These are phyloP conservation scores for Otis tarda DNA, from an alignment of 2,113 vertebrate genomes.

Conservation along the genomic window DNA sequence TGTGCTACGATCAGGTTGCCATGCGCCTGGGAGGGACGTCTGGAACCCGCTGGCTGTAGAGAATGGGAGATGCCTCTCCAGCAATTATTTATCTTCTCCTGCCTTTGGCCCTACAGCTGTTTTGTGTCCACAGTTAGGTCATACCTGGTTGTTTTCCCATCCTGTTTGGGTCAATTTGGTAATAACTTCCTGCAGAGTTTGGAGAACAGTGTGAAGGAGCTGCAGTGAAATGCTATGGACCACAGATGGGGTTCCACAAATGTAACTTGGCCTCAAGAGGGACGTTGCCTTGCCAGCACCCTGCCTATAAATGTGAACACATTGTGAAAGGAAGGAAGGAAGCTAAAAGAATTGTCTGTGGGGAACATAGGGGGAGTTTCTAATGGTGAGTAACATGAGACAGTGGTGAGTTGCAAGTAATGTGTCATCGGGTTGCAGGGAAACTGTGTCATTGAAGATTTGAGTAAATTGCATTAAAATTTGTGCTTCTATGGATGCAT, in stretches of 20 bases:
- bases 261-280: background rate
- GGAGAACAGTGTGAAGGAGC: background rate
- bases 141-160: background rate
- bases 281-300: background rate
- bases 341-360: background rate
- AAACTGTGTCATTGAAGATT: background rate
- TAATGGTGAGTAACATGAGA: background rate
- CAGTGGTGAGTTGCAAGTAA: background rate
- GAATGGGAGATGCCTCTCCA: background rate
- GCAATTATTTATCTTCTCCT: background rate
- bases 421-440: background rate
- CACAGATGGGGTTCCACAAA: background rate
- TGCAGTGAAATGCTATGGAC: accelerated
- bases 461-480: background rate
- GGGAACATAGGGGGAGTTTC: background rate
- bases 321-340: background rate
- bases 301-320: background rate
- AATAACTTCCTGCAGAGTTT: background rate
- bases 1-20: accelerated
- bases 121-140: background rate
- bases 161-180: background rate
- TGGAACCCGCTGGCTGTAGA: background rate
- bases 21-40: background rate
- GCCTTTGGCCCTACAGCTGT: background rate
- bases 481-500: background rate